phyloP scores from a whole-genome alignment of 1,140 invertebrate species.

The Acromyrmex echinatior region DNA sequence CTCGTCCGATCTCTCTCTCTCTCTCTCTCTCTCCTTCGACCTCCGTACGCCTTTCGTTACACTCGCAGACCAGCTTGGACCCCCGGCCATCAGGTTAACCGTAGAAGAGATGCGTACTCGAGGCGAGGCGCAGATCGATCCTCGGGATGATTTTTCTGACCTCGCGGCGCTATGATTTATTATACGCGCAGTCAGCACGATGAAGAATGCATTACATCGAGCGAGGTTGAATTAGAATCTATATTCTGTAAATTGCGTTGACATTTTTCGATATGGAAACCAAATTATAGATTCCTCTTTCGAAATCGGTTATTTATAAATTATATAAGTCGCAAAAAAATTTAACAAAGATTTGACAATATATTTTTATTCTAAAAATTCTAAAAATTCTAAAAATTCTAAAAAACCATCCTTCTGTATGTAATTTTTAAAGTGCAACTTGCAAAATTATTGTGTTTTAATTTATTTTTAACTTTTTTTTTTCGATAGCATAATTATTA shows the following conservation, averaged over 20 bases:
- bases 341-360: background rate
- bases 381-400: too few relatives aligned
- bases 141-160: conserved; percentile 52
- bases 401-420: background rate
- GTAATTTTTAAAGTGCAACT: background rate
- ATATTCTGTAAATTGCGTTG: background rate
- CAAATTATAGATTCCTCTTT: background rate
- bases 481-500: background rate
- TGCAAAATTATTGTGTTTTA: background rate
- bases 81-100: conserved; percentile 45
- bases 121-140: conserved; percentile 52
- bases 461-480: background rate
- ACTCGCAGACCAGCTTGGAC: conserved; percentile 37
- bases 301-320: background rate
- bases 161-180: conserved; percentile 53
- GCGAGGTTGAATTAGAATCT: conserved; percentile 4
- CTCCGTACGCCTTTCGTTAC: conserved; percentile 45
- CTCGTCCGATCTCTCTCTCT: background rate
- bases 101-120: conserved; percentile 52
- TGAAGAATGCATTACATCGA: conserved; percentile 9
- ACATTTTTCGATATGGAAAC: background rate
- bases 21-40: conserved; percentile 13
- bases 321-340: background rate
- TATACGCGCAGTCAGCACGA: conserved; percentile 1
- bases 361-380: too few relatives aligned